Evolutionary conservation across 2,888 invertebrate species (phyloP).

Genomic region (Drosophila subquinaria): DNA sequence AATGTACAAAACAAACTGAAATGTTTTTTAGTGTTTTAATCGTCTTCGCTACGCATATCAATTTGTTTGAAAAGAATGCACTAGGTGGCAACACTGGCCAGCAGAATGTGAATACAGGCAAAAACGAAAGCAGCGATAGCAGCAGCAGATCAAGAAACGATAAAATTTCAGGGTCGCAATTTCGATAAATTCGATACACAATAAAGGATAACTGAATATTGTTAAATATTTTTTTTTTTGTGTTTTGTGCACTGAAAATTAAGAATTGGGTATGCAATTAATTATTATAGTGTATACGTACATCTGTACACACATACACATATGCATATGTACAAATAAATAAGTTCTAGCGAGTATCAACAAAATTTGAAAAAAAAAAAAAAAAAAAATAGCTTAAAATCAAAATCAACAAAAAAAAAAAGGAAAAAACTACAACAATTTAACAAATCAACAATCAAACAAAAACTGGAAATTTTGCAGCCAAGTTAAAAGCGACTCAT

Average conservation of each 20-base stretch:
- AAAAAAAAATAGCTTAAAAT: constrained; percentile 47
- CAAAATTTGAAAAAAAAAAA: constrained; percentile 70
- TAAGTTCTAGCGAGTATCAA: constrained; percentile 39
- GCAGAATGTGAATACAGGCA: background rate
- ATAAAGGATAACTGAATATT: constrained; percentile 5
- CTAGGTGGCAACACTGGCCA: constrained; percentile 20
- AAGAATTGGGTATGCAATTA: constrained; percentile 22
- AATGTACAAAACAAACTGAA: constrained; percentile 13
- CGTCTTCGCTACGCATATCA: no score
- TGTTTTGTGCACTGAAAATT: constrained; percentile 6
- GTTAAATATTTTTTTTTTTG: background rate
- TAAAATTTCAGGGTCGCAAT: constrained; percentile 1
- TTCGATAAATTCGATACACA: constrained; percentile 16
- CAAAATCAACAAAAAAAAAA: constrained; percentile 14
- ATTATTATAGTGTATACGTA: background rate
- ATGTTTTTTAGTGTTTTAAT: constrained; percentile 24
- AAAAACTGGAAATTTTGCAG: constrained; percentile 60
- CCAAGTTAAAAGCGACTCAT: constrained; percentile 72
- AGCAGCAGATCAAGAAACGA: background rate
- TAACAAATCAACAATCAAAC: constrained; percentile 13
- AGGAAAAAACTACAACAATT: constrained; percentile 18
- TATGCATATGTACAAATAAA: constrained; percentile 5
- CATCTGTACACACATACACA: background rate
- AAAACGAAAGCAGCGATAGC: background rate
- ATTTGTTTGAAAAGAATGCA: background rate